phyloP scores from a whole-genome alignment of 2,888 invertebrate genomes.

The Dynastes tityus region DNA sequence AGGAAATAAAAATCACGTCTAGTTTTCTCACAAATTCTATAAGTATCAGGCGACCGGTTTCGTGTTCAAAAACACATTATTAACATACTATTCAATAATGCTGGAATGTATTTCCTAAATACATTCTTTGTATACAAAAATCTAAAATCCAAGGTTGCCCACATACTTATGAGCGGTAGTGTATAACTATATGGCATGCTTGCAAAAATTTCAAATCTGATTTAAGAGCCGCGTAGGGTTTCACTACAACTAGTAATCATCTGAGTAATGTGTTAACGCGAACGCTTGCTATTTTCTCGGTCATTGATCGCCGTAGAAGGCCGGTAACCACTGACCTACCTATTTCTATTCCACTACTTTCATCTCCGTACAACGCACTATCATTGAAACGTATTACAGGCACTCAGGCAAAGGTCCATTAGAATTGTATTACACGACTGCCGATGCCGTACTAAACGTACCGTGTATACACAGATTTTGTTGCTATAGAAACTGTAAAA shows the following conservation, averaged over 20 bases:
- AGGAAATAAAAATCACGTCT: no score
- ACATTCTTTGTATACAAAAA: no score
- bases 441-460: neutral
- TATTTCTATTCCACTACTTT: slow-evolving; percentile 40
- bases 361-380: slow-evolving; percentile 21
- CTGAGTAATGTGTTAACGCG: slow-evolving; percentile 10
- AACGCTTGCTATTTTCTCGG: slow-evolving; percentile 56
- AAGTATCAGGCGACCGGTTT: no score
- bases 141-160: no score
- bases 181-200: neutral
- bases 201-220: slow-evolving; percentile 1
- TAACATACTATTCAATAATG: no score
- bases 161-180: no score
- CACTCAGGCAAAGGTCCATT: neutral
- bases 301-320: slow-evolving; percentile 45
- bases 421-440: neutral
- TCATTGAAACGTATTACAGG: slow-evolving; percentile 6
- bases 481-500: no score
- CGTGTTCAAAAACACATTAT: no score
- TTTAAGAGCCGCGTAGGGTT: slow-evolving; percentile 1
- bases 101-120: no score
- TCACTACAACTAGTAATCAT: neutral
- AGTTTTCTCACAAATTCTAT: no score
- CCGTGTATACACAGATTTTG: neutral
- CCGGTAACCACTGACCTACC: slow-evolving; percentile 46